Percentiles rank a stretch among this genome's conserved stretches.
These are phyloP conservation scores for Catocala sponsa DNA, from an alignment of 2,888 invertebrate species.

Conservation along the genomic window DNA sequence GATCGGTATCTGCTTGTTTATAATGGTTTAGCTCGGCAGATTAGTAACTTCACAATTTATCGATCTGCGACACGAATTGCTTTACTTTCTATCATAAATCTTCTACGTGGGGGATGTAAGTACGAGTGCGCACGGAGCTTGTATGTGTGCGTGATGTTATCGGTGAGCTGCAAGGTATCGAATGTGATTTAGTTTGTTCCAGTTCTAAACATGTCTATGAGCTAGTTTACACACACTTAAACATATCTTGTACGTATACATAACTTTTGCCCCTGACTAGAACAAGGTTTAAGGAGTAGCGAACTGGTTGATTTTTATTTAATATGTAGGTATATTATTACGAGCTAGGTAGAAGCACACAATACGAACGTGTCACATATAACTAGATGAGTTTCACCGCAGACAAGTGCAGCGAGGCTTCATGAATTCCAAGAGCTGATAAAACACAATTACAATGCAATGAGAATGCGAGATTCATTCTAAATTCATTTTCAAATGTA, in stretches of 20 bases:
- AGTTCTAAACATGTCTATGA: too few relatives aligned
- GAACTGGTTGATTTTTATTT: too few relatives aligned
- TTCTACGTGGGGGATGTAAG: conserved; percentile 11
- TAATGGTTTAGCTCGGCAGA: conserved; percentile 40
- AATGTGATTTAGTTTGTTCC: too few relatives aligned
- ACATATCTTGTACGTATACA: too few relatives aligned
- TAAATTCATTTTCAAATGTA: conserved; percentile 45
- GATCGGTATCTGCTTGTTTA: conserved; percentile 48
- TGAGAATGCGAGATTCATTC: conserved; percentile 31
- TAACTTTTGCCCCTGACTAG: too few relatives aligned
- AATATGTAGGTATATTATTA: too few relatives aligned
- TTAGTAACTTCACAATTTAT: conserved; percentile 45
- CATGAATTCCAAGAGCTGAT: conserved; percentile 2
- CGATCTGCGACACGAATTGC: conserved; percentile 41
- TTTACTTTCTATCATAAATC: conserved; percentile 30
- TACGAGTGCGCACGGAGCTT: not conserved
- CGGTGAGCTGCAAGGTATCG: too few relatives aligned
- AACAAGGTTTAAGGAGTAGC: too few relatives aligned
- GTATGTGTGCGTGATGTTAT: not conserved
- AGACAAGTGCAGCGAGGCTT: not conserved
- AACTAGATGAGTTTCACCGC: not conserved
- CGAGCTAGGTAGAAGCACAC: too few relatives aligned
- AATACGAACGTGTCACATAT: not conserved
- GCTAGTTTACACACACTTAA: too few relatives aligned
- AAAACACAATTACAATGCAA: conserved; percentile 30